These are phyloP conservation scores for Berghia stephanieae DNA, from an alignment of 1,140 invertebrate genomes.

Conservation along the genomic window DNA sequence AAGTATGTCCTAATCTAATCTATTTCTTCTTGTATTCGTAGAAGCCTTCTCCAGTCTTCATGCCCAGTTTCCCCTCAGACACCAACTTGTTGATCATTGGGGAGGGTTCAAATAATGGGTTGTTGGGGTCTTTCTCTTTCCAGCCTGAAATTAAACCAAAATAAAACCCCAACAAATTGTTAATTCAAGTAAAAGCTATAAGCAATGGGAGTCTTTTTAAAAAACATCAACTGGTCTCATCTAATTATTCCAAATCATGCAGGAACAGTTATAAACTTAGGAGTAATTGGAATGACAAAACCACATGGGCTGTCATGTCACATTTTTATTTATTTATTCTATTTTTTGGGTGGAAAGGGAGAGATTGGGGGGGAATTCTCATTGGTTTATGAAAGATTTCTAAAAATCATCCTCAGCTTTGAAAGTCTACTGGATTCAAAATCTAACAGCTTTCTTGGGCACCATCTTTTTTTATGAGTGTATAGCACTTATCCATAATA, in stretches of 20 bases:
- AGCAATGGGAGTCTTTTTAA: background rate
- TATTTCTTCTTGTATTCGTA: constrained; percentile 77
- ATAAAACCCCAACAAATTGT: background rate
- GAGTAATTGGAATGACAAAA: background rate
- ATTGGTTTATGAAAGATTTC: background rate
- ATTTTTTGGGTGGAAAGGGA: too few relatives aligned
- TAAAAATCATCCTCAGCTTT: too few relatives aligned
- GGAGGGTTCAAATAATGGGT: constrained; percentile 78
- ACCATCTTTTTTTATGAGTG: too few relatives aligned
- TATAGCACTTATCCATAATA: too few relatives aligned
- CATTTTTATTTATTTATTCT: too few relatives aligned
- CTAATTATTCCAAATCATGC: background rate
- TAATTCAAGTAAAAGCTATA: background rate
- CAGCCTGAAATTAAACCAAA: constrained; percentile 71
- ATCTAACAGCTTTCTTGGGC: too few relatives aligned
- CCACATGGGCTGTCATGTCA: background rate
- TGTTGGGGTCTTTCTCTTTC: constrained; percentile 81
- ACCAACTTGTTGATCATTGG: constrained; percentile 79
- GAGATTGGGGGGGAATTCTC: background rate
- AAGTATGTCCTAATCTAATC: too few relatives aligned
- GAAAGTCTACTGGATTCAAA: background rate
- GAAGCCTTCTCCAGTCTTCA: constrained; percentile 87
- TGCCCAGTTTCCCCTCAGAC: constrained; percentile 81
- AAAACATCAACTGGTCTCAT: background rate
- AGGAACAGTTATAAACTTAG: background rate